phyloP scores from a whole-genome alignment of 2,113 vertebrate genomes.

The Psophia crepitans region DNA sequence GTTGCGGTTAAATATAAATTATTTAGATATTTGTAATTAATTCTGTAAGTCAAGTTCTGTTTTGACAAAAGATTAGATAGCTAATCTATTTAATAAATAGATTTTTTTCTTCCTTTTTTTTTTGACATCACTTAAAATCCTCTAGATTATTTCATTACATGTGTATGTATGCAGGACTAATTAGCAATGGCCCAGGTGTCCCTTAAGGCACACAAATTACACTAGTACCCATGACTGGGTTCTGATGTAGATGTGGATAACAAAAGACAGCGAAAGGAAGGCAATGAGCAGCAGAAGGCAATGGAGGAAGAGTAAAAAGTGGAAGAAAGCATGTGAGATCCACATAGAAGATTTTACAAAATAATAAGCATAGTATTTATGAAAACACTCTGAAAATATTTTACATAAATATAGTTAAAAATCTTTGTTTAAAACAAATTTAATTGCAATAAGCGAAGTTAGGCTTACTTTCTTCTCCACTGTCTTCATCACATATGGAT shows the following conservation, averaged over 20 bases:
- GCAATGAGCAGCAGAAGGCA: background rate
- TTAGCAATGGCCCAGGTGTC: background rate
- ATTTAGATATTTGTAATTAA: background rate
- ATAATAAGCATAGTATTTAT: background rate
- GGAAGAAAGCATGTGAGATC: background rate
- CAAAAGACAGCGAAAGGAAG: background rate
- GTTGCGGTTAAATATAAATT: background rate
- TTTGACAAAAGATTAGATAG: background rate
- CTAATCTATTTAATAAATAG: background rate
- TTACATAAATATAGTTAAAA: background rate
- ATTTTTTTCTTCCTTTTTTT: background rate
- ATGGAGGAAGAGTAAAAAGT: background rate
- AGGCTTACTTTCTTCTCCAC: background rate
- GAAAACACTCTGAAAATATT: background rate
- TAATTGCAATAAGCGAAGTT: background rate
- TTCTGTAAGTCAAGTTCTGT: background rate
- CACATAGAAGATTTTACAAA: background rate
- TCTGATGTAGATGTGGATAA: background rate
- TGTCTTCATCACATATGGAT: background rate
- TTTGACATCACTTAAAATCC: background rate
- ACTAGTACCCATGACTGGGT: background rate
- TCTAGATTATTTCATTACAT: background rate
- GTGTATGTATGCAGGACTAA: background rate
- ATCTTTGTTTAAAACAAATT: background rate
- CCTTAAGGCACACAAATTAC: background rate